These are phyloP conservation scores for Mylabris sibirica DNA, from an alignment of 2,888 invertebrate species.

Conservation along the genomic window DNA sequence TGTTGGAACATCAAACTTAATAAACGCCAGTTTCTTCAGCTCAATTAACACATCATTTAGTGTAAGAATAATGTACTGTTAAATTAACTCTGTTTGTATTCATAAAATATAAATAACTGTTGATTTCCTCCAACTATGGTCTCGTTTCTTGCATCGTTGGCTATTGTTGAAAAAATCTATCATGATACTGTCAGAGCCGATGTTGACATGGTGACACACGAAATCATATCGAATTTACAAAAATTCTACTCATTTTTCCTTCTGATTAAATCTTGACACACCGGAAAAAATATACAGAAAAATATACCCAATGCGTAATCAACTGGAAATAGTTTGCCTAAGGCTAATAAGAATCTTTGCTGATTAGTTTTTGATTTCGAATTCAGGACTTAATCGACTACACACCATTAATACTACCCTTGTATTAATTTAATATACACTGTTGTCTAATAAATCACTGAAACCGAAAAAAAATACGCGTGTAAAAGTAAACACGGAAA, in stretches of 20 bases:
- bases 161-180: slow-evolving; percentile 1
- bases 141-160: too few species aligned
- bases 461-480: background rate
- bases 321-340: too few species aligned
- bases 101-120: background rate
- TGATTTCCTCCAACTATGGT: background rate
- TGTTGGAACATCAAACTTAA: background rate
- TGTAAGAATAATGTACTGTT: background rate
- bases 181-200: background rate
- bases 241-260: background rate
- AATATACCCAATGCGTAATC: too few species aligned
- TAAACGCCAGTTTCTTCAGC: background rate
- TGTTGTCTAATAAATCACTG: background rate
- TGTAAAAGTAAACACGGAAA: background rate
- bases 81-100: background rate
- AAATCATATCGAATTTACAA: background rate
- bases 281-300: background rate
- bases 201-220: background rate
- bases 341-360: too few species aligned
- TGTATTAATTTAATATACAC: background rate
- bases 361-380: background rate
- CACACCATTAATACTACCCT: background rate
- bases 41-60: slow-evolving; percentile 3
- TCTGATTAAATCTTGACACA: background rate
- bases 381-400: background rate